A percentile compares a stretch with the other conserved stretches of the same genome.
phyloP scores from a whole-genome alignment of 2,888 invertebrate species.

The Troglohyphantes excavatus region DNA sequence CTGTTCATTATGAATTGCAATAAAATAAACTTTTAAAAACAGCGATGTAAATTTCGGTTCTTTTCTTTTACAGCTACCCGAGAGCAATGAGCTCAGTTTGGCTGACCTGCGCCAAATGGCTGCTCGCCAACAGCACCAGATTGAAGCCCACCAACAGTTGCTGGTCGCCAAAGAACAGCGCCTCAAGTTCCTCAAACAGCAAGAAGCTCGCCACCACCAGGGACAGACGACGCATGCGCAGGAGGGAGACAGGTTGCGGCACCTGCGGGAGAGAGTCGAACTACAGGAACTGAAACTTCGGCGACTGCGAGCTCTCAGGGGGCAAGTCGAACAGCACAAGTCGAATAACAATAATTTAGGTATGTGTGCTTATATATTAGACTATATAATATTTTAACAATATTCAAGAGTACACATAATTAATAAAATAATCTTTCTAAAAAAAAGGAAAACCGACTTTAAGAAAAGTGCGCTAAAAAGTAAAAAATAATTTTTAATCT shows the following conservation, averaged over 20 bases:
- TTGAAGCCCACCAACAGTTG: constrained; percentile 94
- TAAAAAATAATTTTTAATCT: too few relatives aligned
- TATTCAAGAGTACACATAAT: too few relatives aligned
- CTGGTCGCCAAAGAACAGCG: constrained; percentile 96
- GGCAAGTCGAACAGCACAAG: constrained; percentile 96
- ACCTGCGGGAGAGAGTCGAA: constrained; percentile 95
- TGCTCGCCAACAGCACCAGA: constrained; percentile 97
- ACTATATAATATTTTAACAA: too few relatives aligned
- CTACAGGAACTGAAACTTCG: constrained; percentile 96
- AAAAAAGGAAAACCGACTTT: too few relatives aligned
- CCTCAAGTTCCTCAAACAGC: constrained; percentile 95
- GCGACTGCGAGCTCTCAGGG: constrained; percentile 93
- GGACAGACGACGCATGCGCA: constrained; percentile 84
- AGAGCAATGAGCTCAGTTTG: constrained; percentile 71
- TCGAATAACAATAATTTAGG: constrained; percentile 85
- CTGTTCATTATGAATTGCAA: background rate
- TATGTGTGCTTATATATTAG: too few relatives aligned
- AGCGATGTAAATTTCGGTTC: too few relatives aligned
- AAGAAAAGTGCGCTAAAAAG: too few relatives aligned
- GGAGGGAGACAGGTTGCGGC: constrained; percentile 93
- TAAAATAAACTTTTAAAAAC: too few relatives aligned
- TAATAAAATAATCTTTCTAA: too few relatives aligned
- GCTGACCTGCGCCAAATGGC: constrained; percentile 98
- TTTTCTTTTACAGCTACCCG: constrained; percentile 67
- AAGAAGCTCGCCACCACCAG: constrained; percentile 87